A percentile compares a stretch with the other conserved stretches of the same genome.
Evolutionary conservation across 2,888 invertebrate species (phyloP).

Genomic region (Mesorhabditis belari): DNA sequence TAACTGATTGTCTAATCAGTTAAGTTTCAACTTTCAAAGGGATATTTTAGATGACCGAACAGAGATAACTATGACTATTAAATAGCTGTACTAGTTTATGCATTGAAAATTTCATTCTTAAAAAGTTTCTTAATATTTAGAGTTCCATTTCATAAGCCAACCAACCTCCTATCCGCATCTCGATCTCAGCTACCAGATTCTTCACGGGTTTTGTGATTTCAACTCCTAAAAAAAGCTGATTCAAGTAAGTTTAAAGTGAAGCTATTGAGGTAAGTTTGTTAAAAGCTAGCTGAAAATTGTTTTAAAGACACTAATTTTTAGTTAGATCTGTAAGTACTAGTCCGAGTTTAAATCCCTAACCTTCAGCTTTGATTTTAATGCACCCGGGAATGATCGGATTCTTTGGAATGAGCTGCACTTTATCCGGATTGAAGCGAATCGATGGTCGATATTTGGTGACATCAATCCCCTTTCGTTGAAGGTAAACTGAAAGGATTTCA

Average conservation of each 20-base stretch:
- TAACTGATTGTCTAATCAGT: background rate
- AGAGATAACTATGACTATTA: no score
- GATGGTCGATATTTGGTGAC: slow-evolving; percentile 47
- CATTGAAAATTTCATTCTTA: no score
- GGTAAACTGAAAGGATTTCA: slow-evolving; percentile 50
- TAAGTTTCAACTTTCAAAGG: background rate
- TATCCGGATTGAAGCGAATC: slow-evolving; percentile 51
- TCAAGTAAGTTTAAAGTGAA: background rate
- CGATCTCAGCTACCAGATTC: slow-evolving; percentile 50
- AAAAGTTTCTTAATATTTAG: no score
- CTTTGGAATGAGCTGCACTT: slow-evolving; percentile 51
- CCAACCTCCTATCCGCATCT: slow-evolving; percentile 51
- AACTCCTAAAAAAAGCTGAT: slow-evolving; percentile 17
- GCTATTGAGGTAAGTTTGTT: background rate
- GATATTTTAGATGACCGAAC: no score
- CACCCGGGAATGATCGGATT: slow-evolving; percentile 52
- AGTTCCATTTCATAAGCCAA: no score
- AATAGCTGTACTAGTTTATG: no score
- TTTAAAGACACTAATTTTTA: no score
- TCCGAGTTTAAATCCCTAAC: slow-evolving; percentile 11
- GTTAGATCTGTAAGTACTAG: no score
- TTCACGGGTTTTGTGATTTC: slow-evolving; percentile 43
- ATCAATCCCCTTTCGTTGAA: slow-evolving; percentile 48
- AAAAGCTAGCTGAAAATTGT: background rate
- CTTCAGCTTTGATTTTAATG: slow-evolving; percentile 51